A percentile compares a stretch with the other conserved stretches of the same genome.
Conservation (phyloP, 35 echinoderm and acorn worm genomes). For the Apostichopus japonicus region DNA sequence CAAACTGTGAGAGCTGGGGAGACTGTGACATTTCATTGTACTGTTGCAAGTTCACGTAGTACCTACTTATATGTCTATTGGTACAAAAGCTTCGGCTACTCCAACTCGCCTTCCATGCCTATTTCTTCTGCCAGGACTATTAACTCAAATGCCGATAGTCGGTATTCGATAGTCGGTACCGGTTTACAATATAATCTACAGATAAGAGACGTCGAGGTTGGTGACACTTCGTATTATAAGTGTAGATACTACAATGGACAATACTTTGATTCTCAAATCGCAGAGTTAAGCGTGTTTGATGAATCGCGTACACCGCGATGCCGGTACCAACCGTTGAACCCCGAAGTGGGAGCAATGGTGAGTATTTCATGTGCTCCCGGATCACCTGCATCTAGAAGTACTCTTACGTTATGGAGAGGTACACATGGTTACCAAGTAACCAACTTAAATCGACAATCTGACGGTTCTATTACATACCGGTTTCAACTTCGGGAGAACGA, state of each 20-base stretch:
- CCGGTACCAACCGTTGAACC: background rate
- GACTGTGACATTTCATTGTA: constrained; percentile 36
- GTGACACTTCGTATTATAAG: constrained; percentile 24
- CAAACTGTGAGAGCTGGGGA: constrained; percentile 11
- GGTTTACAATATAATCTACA: constrained; percentile 9
- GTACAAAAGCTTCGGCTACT: constrained; percentile 53
- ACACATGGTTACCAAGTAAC: constrained; percentile 15
- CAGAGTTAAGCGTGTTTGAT: background rate
- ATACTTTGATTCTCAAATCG: constrained; percentile 5
- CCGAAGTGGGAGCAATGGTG: background rate
- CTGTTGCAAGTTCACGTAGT: too few relatives aligned
- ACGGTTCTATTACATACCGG: background rate
- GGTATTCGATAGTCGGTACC: constrained; percentile 35
- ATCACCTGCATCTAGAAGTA: background rate
- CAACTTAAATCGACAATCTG: background rate
- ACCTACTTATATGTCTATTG: constrained; percentile 20
- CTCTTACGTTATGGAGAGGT: constrained; percentile 17
- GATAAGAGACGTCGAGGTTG: constrained; percentile 3
- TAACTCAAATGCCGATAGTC: constrained; percentile 16
- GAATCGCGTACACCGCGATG: constrained; percentile 16
- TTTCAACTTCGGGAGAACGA: background rate
- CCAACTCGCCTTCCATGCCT: background rate
- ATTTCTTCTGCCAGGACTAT: constrained; percentile 1
- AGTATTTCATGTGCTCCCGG: background rate
- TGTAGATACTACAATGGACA: constrained; percentile 24